Conservation (phyloP, 2,888 invertebrate genomes). For the Carabus problematicus region DNA sequence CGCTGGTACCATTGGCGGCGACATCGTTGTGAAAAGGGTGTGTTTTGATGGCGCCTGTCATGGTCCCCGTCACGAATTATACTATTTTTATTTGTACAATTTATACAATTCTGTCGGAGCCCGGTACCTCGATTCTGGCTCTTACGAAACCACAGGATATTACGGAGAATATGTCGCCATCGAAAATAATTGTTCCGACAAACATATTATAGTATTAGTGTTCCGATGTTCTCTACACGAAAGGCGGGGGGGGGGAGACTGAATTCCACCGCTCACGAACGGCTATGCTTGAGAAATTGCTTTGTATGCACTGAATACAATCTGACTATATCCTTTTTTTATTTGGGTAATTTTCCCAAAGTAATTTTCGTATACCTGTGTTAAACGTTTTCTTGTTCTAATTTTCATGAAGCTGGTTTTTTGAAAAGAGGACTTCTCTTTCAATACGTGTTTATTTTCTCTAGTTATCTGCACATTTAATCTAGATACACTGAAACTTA, state of each 20-base stretch:
- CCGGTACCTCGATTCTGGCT: not conserved
- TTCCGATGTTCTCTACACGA: too few relatives aligned
- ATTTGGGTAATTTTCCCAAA: not conserved
- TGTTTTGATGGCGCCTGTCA: constrained; percentile 45
- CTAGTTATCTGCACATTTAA: too few relatives aligned
- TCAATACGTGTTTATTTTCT: too few relatives aligned
- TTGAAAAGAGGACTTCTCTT: too few relatives aligned
- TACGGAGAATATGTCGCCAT: not conserved
- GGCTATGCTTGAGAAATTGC: too few relatives aligned
- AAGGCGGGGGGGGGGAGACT: too few relatives aligned
- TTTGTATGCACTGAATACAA: too few relatives aligned
- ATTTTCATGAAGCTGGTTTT: too few relatives aligned
- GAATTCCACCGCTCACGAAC: too few relatives aligned
- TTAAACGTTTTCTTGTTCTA: constrained; percentile 1
- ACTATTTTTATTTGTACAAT: constrained; percentile 20
- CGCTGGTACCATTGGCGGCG: constrained; percentile 25
- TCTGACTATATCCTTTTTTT: not conserved
- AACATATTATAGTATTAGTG: not conserved
- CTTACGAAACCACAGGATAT: constrained; percentile 1
- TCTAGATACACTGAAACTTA: too few relatives aligned
- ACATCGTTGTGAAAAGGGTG: constrained; percentile 36
- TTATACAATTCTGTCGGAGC: constrained; percentile 4
- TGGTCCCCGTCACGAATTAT: constrained; percentile 24
- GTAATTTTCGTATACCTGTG: constrained; percentile 9
- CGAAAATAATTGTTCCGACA: constrained; percentile 6